Conservation (phyloP, 2,113 vertebrate species). For the Grammomys dolichurus region DNA sequence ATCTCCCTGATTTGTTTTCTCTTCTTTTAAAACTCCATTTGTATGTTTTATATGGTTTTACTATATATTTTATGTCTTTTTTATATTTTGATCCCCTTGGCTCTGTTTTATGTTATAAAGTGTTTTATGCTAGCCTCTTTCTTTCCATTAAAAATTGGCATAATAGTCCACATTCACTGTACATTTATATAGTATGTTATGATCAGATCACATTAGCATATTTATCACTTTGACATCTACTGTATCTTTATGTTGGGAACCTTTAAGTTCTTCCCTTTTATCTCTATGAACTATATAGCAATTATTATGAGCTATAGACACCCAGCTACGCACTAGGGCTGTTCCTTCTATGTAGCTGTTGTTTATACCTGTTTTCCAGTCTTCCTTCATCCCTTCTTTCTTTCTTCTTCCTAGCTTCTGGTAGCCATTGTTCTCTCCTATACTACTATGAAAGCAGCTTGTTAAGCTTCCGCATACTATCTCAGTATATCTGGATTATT, state of each 20-base stretch:
- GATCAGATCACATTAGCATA: not conserved
- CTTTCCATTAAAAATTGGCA: not conserved
- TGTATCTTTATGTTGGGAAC: not conserved
- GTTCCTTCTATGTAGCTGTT: not conserved
- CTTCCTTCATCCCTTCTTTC: not conserved
- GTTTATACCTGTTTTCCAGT: too few relatives aligned
- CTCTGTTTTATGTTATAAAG: not conserved
- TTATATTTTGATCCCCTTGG: conserved; percentile 3
- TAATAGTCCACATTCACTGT: not conserved
- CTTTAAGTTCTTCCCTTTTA: not conserved
- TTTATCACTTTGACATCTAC: not conserved
- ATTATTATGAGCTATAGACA: not conserved
- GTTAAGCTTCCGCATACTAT: not conserved
- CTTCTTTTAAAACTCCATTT: conserved; percentile 1
- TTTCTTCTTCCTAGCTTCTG: not conserved
- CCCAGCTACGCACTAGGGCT: not conserved
- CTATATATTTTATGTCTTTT: not conserved
- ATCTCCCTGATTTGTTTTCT: not conserved
- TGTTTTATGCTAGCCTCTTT: not conserved
- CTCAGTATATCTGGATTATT: not conserved
- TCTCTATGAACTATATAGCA: not conserved
- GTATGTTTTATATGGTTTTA: not conserved
- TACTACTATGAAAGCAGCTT: not conserved
- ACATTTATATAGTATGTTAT: not conserved
- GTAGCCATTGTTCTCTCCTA: not conserved